A percentile compares a stretch with the other conserved stretches of the same genome.
These are phyloP conservation scores for Lepidurus apus DNA, from an alignment of 1,140 invertebrate genomes.

Conservation along the genomic window DNA sequence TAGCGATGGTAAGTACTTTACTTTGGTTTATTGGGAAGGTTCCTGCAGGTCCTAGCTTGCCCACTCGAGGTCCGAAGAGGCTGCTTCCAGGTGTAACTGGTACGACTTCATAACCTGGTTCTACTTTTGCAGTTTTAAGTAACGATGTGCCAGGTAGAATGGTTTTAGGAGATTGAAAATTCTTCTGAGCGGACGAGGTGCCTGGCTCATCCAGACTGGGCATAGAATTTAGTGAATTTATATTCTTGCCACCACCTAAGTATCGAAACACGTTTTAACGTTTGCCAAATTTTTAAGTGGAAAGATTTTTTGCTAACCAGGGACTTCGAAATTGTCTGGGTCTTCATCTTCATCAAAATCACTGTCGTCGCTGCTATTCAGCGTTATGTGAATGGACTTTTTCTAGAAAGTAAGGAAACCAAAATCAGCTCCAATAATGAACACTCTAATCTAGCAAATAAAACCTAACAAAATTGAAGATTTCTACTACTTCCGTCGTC, in stretches of 20 bases:
- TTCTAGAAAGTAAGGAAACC: not conserved
- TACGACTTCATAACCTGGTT: conserved; percentile 30
- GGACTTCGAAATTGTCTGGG: conserved; percentile 30
- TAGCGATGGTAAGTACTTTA: not conserved
- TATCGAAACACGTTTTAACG: not conserved
- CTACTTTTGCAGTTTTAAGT: not conserved
- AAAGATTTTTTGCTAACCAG: conserved; percentile 24
- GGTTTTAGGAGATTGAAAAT: not conserved
- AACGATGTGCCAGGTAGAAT: not conserved
- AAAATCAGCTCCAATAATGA: no score
- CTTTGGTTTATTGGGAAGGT: not conserved
- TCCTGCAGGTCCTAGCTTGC: not conserved
- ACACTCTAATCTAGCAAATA: no score
- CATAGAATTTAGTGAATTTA: not conserved
- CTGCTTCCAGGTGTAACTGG: conserved; percentile 21
- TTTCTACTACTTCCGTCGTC: no score
- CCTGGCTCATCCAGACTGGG: not conserved
- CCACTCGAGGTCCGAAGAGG: conserved; percentile 12
- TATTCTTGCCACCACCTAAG: not conserved
- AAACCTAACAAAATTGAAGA: no score
- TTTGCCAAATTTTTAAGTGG: not conserved
- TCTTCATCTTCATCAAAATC: conserved; percentile 31
- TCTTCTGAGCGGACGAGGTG: not conserved
- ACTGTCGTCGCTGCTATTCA: conserved; percentile 25
- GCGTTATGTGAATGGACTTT: not conserved